A percentile compares a stretch with the other conserved stretches of the same genome.
These are phyloP conservation scores for Pseudomyrmex flavicornis DNA, from an alignment of 1,140 invertebrate species.

Conservation along the genomic window DNA sequence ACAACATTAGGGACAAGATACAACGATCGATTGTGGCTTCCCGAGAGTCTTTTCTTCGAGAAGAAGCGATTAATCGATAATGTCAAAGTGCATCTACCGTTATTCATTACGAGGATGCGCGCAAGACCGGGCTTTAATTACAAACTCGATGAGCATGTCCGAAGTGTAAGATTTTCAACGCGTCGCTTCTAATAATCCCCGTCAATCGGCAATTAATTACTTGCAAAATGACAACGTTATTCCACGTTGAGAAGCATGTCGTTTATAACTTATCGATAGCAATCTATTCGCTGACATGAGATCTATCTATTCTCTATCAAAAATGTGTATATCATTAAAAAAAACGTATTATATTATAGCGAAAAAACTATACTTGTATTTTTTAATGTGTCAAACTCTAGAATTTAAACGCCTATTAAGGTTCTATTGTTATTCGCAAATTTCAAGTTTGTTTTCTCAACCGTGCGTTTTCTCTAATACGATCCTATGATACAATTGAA, in stretches of 20 bases:
- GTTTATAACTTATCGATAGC: conserved; percentile 18
- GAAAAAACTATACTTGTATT: neutral
- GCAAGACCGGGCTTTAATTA: conserved; percentile 42
- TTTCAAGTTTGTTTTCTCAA: neutral
- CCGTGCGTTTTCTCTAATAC: neutral
- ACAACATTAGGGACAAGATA: neutral
- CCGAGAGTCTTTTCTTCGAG: neutral
- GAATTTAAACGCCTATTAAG: neutral
- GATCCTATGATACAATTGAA: neutral
- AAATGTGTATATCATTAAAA: no score
- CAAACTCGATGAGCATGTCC: conserved; percentile 23
- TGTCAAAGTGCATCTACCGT: conserved; percentile 29
- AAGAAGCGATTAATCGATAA: conserved; percentile 18
- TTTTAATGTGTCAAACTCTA: neutral
- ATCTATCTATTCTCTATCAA: no score
- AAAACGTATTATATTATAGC: neutral
- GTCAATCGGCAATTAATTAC: conserved; percentile 51
- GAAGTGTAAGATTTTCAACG: conserved; percentile 25
- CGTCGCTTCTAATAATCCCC: conserved; percentile 46
- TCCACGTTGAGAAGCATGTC: neutral
- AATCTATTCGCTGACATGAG: neutral
- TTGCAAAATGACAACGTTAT: conserved; percentile 47
- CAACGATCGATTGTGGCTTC: neutral
- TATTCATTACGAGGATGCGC: conserved; percentile 49
- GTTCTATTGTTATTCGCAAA: neutral